phyloP scores from a whole-genome alignment of 2,888 invertebrate species.

The Tetragonisca angustula region DNA sequence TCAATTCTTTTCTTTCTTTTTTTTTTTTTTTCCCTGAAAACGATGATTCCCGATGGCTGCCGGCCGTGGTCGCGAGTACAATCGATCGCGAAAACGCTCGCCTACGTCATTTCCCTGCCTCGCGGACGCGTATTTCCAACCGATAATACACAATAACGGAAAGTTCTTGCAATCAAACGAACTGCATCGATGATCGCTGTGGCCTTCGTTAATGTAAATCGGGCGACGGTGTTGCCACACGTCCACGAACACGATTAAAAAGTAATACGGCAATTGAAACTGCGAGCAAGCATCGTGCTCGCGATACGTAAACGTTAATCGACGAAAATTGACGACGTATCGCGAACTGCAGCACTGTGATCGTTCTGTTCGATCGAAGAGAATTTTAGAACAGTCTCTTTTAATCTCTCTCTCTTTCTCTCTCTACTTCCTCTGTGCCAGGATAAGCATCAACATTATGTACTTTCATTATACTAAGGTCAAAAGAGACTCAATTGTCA shows the following conservation, averaged over 20 bases:
- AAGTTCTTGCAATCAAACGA: slow-evolving; percentile 11
- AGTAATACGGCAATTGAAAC: slow-evolving; percentile 9
- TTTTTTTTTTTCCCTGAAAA: background rate
- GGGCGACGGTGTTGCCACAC: background rate
- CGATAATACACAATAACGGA: background rate
- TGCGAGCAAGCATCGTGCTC: background rate
- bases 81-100: background rate
- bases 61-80: background rate
- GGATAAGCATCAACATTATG: no score
- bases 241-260: background rate
- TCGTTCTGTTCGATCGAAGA: background rate
- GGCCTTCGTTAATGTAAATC: slow-evolving; percentile 14
- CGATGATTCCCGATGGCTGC: no score
- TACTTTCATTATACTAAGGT: no score
- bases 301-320: background rate
- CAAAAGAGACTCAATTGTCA: no score
- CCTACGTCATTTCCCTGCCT: background rate
- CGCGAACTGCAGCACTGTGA: background rate
- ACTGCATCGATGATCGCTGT: slow-evolving; percentile 1
- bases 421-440: no score
- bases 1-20: background rate
- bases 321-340: background rate
- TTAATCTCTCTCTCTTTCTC: no score
- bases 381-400: background rate
- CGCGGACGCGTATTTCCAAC: background rate